A percentile compares a stretch with the other conserved stretches of the same genome.
Conservation (phyloP, 2,797 vertebrate species). For the Leucoraja ocellata region DNA sequence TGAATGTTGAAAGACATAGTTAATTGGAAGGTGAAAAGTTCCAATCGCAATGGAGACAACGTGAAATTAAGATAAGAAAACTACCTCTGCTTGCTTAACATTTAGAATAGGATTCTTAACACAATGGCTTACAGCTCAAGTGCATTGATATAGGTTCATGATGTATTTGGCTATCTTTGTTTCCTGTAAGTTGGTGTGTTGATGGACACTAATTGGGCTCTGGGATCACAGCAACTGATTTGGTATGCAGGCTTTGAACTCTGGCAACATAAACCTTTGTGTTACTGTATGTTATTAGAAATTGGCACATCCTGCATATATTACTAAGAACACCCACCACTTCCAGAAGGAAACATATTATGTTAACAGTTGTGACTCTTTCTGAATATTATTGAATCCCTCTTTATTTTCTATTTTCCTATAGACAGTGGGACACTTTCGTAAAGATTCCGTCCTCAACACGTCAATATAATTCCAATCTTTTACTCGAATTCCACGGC, state of each 20-base stretch:
- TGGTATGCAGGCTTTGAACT: not conserved
- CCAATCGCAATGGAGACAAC: not conserved
- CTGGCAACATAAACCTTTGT: not conserved
- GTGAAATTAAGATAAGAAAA: not conserved
- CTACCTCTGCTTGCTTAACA: not conserved
- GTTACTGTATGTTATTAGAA: not conserved
- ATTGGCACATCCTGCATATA: not conserved
- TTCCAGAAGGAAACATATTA: not conserved
- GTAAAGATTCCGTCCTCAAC: not conserved
- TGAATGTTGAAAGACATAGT: not conserved
- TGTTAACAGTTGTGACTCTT: not conserved
- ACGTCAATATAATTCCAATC: not conserved
- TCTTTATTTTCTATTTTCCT: not conserved
- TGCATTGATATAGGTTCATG: not conserved
- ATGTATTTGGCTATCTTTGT: not conserved
- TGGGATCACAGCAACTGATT: not conserved
- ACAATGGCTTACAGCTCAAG: not conserved
- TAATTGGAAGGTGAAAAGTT: not conserved
- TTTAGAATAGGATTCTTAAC: not conserved
- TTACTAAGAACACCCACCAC: not conserved
- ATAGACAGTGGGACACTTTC: not conserved
- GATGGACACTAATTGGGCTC: slow-evolving; percentile 3
- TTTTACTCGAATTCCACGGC: not conserved
- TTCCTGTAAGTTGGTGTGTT: not conserved
- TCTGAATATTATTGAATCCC: not conserved